These are phyloP conservation scores for Benitochromis conjunctus DNA, from an alignment of 2,113 vertebrate species.

Conservation along the genomic window DNA sequence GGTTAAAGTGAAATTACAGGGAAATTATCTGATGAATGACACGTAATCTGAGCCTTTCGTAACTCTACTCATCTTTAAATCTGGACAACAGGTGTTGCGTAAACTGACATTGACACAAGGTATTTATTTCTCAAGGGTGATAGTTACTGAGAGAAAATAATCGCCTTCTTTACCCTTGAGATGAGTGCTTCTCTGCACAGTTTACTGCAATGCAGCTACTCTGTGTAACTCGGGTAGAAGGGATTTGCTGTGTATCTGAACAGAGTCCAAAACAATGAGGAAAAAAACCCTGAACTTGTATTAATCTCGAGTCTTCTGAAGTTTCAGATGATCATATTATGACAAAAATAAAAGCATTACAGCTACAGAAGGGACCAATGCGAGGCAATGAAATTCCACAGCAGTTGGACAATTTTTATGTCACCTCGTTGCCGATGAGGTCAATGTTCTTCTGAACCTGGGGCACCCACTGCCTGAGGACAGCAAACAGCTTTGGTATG, in stretches of 20 bases:
- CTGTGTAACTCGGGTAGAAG: neutral
- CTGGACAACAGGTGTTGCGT: neutral
- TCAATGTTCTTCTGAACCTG: slow-evolving; percentile 95
- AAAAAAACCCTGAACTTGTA: neutral
- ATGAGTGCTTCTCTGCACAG: neutral
- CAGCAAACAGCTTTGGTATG: slow-evolving; percentile 92
- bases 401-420: neutral
- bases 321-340: neutral
- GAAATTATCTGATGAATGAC: slow-evolving; percentile 8
- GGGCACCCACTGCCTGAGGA: slow-evolving; percentile 97
- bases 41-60: neutral
- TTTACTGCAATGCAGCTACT: slow-evolving; percentile 40
- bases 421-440: slow-evolving; percentile 92
- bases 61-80: neutral
- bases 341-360: neutral
- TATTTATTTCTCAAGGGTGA: slow-evolving; percentile 16
- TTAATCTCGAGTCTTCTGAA: neutral
- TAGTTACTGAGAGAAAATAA: neutral
- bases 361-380: neutral
- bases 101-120: neutral
- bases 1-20: neutral
- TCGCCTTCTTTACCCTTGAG: slow-evolving; percentile 3
- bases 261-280: neutral
- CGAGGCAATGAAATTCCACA: neutral
- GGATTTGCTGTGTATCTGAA: neutral